Percentiles rank a stretch among this genome's conserved stretches.
phyloP scores from a whole-genome alignment of 2,888 invertebrate genomes.

The Stenichneumon culpator region DNA sequence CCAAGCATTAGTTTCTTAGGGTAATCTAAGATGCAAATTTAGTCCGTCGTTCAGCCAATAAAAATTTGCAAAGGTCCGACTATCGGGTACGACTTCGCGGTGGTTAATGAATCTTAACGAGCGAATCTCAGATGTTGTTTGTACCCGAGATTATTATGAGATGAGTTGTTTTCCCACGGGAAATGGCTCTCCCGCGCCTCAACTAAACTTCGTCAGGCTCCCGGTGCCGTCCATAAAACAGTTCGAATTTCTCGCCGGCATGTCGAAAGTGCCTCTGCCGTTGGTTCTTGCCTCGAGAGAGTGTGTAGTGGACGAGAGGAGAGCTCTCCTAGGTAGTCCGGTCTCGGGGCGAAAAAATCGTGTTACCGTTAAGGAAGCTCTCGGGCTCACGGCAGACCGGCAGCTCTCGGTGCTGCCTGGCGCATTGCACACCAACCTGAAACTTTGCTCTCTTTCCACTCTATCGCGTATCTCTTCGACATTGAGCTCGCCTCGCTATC shows the following conservation, averaged over 20 bases:
- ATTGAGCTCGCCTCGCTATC: constrained; percentile 24
- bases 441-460: constrained; percentile 56
- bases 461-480: constrained; percentile 37
- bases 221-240: constrained; percentile 40
- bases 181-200: constrained; percentile 18
- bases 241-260: constrained; percentile 69
- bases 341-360: constrained; percentile 49
- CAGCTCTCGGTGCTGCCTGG: constrained; percentile 13
- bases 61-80: not conserved
- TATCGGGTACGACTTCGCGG: not conserved
- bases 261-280: constrained; percentile 41
- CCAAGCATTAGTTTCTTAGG: no score
- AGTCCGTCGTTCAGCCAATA: no score
- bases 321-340: constrained; percentile 41
- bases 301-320: not conserved
- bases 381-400: constrained; percentile 18
- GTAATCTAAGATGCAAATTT: no score
- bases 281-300: constrained; percentile 22
- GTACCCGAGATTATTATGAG: not conserved
- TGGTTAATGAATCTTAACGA: not conserved
- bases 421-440: constrained; percentile 36
- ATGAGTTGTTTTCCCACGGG: constrained; percentile 29
- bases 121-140: not conserved
- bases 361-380: constrained; percentile 80
- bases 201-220: constrained; percentile 1